These are phyloP conservation scores for Ormyrus thymus DNA, from an alignment of 2,888 invertebrate species.

Conservation along the genomic window DNA sequence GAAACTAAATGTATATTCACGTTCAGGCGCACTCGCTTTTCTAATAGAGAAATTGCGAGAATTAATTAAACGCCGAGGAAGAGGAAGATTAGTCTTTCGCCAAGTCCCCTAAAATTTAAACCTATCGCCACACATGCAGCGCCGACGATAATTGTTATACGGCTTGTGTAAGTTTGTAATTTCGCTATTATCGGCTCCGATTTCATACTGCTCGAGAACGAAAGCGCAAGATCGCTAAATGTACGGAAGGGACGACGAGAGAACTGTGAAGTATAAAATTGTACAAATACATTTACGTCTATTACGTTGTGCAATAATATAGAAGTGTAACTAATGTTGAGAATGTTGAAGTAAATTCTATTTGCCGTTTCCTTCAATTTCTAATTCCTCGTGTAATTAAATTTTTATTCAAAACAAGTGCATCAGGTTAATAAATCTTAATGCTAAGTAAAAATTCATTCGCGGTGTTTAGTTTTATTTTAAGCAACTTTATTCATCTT, in stretches of 20 bases:
- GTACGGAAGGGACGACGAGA: not conserved
- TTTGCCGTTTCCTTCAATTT: no score
- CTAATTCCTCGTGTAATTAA: no score
- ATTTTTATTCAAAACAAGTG: no score
- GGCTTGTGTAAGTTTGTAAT: constrained; percentile 33
- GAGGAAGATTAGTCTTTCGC: constrained; percentile 25
- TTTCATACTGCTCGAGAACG: constrained; percentile 8
- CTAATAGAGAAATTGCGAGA: constrained; percentile 3
- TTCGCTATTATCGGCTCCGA: constrained; percentile 37
- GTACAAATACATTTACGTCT: constrained; percentile 19
- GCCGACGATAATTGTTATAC: constrained; percentile 32
- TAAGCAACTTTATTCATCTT: no score
- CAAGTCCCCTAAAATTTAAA: constrained; percentile 41
- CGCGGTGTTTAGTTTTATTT: no score
- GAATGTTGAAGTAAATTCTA: no score
- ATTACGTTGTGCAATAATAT: not conserved
- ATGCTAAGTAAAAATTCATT: no score
- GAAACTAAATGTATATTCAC: constrained; percentile 1
- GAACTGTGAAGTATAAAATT: constrained; percentile 5
- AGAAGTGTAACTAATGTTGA: not conserved
- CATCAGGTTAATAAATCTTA: no score
- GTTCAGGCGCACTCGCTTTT: not conserved
- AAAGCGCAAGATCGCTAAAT: not conserved
- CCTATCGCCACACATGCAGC: not conserved
- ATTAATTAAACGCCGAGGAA: constrained; percentile 17